phyloP scores from a whole-genome alignment of 2,797 vertebrate genomes.

The Cebuella pygmaea region DNA sequence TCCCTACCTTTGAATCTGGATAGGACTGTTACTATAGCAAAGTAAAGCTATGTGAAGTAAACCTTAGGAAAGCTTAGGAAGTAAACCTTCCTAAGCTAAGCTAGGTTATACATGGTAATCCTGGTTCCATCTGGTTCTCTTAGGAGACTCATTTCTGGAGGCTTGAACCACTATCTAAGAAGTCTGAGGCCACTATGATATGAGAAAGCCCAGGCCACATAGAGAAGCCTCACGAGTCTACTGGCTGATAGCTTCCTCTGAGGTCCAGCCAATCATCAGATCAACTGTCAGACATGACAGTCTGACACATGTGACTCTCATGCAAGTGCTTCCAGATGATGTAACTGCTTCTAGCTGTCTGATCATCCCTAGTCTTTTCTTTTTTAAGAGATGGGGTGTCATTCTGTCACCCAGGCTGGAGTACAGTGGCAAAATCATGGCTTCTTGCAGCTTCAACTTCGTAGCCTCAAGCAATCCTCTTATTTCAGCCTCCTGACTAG shows the following conservation, averaged over 20 bases:
- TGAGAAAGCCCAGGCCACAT: neutral
- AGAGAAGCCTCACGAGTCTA: neutral
- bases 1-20: neutral
- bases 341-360: neutral
- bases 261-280: neutral
- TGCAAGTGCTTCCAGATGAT: neutral
- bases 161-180: neutral
- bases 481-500: neutral
- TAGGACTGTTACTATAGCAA: neutral
- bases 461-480: neutral
- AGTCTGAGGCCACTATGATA: neutral
- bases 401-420: neutral
- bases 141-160: neutral
- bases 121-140: neutral
- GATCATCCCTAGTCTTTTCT: neutral
- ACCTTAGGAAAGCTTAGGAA: too few relatives aligned
- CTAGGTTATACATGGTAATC: neutral
- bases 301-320: neutral
- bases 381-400: neutral
- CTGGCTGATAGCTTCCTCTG: neutral
- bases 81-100: too few relatives aligned
- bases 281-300: neutral
- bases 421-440: neutral
- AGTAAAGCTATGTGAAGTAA: neutral
- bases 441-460: neutral